phyloP scores from a whole-genome alignment of 2,797 vertebrate genomes.

The Gymnodraco acuticeps region DNA sequence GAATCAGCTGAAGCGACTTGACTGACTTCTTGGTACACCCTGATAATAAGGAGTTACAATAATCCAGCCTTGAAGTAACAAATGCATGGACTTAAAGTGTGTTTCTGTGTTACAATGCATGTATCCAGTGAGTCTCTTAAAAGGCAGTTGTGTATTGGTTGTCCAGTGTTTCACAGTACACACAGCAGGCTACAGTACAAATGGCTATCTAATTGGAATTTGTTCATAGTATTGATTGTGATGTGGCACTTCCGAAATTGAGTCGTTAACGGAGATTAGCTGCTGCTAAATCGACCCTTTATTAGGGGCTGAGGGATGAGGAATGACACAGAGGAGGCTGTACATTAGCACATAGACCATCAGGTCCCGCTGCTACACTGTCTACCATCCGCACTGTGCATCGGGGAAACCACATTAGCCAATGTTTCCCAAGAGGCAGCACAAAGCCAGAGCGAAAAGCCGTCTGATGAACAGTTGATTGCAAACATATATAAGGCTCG shows the following conservation, averaged over 20 bases:
- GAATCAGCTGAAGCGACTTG: too few relatives aligned
- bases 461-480: constrained; percentile 65
- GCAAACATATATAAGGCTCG: constrained; percentile 59
- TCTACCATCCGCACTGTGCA: constrained; percentile 1
- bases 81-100: too few relatives aligned
- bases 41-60: too few relatives aligned
- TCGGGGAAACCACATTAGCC: constrained; percentile 37
- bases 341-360: constrained; percentile 32
- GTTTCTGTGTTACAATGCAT: not conserved
- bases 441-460: constrained; percentile 8
- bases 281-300: constrained; percentile 68
- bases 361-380: constrained; percentile 17
- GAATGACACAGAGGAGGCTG: constrained; percentile 37
- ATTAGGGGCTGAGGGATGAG: constrained; percentile 77
- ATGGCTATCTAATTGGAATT: constrained; percentile 69
- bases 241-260: constrained; percentile 63
- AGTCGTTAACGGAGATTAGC: constrained; percentile 79
- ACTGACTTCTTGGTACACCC: too few relatives aligned
- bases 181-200: constrained; percentile 51
- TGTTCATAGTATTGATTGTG: constrained; percentile 70
- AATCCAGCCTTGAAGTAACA: too few relatives aligned
- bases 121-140: not conserved
- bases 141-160: constrained; percentile 6
- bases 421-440: constrained; percentile 34
- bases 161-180: constrained; percentile 5